Base-by-base conservation (phyloP, 2,888 invertebrate genomes). In the Polylopha cassiicola region DNA sequence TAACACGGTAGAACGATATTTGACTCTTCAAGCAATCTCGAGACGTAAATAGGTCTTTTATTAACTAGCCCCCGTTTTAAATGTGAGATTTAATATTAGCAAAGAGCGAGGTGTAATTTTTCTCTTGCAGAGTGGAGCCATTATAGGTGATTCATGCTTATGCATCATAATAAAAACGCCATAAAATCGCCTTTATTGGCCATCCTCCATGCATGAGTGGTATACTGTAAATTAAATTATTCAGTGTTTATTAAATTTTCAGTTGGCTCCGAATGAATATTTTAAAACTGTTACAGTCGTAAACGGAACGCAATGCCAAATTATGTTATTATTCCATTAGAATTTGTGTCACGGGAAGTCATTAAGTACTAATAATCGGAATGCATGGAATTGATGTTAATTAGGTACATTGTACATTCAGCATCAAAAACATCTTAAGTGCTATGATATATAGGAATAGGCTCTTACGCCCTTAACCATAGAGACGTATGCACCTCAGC, bases 181-280 rank as follows among this genome's bases (percentile, higher is more conserved):
- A 82, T 85, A 76, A 85, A 84, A 79, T 73, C 50, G 67, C 65
- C 61, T 78, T 84, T 80, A 84, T 84, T 82, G 82, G 80, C 81
- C 70, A 65, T 69, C 66, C 72, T 77, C 82, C 81, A 76, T 69
- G 73, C 78, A 67, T 59, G 70, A 78, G 66, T 70, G 74, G 68
- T 65, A 70, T 64, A 72, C 68, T 34, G 34, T 67, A 74, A 73
- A 84, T 82, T 79, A 75, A 81, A 80, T 81, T 76, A 80, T 77
- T 66, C 73, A 66, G 60, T 77, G 79, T 77, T 82, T 82, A 82
- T 81, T 81, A 78, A 82, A 76, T 80, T 77, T 70, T 43, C 59
- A 69, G 73, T 77, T 81, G 82, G 82, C 81, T 69, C 58, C 52
- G 57, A 59, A 60, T 62, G 60, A 65, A 65, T 74, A 71, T 71